A percentile compares a stretch with the other conserved stretches of the same genome.
Evolutionary conservation across 2,797 vertebrate genomes (phyloP).

Genomic region (Diplodus sargus): DNA sequence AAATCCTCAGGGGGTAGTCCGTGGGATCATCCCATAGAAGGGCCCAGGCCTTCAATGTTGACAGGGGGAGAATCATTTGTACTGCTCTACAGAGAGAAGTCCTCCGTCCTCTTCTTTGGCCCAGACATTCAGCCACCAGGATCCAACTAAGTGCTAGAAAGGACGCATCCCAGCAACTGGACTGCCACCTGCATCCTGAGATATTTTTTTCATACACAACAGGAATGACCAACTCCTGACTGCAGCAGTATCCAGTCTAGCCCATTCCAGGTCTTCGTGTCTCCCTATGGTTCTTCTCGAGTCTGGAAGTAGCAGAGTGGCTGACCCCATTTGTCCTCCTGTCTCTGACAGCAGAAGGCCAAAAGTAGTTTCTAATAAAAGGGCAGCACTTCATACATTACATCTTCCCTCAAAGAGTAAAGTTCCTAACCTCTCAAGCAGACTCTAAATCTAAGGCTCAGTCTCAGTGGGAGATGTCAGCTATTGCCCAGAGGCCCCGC

Average conservation of each 20-base stretch:
- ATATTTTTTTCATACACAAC: not conserved
- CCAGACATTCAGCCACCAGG: not conserved
- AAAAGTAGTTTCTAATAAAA: slow-evolving; percentile 53
- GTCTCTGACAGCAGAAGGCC: slow-evolving; percentile 42
- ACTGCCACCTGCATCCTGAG: not conserved
- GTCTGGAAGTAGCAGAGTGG: slow-evolving; percentile 18
- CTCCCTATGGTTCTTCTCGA: not conserved
- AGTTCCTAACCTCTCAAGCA: slow-evolving; percentile 37
- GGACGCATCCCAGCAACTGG: not conserved
- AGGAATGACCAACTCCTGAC: not conserved
- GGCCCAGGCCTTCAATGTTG: not conserved
- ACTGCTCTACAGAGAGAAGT: not conserved
- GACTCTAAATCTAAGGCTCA: slow-evolving; percentile 36
- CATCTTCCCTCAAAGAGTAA: slow-evolving; percentile 32
- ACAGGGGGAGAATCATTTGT: not conserved
- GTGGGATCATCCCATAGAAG: not conserved
- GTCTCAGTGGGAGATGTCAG: slow-evolving; percentile 37
- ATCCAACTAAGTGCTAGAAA: not conserved
- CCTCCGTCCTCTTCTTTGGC: not conserved
- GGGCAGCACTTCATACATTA: slow-evolving; percentile 51
- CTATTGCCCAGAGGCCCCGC: slow-evolving; percentile 28
- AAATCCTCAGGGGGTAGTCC: not conserved
- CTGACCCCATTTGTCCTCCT: slow-evolving; percentile 50
- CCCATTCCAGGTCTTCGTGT: slow-evolving; percentile 5
- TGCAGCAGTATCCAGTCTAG: not conserved